Evolutionary conservation across 2,113 vertebrate species (phyloP).

Genomic region (Malurus cyaneus): DNA sequence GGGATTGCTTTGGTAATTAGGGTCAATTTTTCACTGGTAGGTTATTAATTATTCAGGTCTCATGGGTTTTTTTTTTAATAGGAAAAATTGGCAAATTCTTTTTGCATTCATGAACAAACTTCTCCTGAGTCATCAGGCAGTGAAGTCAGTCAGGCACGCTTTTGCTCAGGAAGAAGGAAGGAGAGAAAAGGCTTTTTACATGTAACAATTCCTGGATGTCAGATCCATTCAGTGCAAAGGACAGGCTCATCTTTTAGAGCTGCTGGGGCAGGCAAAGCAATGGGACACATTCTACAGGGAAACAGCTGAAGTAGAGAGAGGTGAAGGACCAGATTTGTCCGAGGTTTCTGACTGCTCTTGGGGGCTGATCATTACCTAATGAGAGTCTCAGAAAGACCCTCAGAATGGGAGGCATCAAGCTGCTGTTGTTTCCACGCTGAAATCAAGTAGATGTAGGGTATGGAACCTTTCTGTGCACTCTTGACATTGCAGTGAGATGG

Average conservation of each 20-base stretch:
- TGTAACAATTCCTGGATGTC: not conserved
- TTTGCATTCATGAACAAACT: not conserved
- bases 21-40: slow-evolving; percentile 34
- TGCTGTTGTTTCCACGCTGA: not conserved
- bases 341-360: not conserved
- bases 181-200: not conserved
- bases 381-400: not conserved
- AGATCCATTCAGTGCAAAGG: not conserved
- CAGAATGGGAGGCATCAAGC: not conserved
- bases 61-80: not conserved
- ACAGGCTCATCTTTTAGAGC: not conserved
- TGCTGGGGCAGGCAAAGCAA: not conserved
- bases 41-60: slow-evolving; percentile 65
- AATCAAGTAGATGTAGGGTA: not conserved
- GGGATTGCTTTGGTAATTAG: slow-evolving; percentile 51
- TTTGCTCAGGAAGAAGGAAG: not conserved
- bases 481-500: not conserved
- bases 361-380: not conserved
- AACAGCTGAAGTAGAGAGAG: not conserved
- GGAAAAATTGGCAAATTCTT: not conserved
- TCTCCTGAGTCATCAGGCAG: not conserved
- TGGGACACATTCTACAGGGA: not conserved
- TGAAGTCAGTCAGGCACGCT: not conserved
- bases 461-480: not conserved
- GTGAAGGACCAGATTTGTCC: not conserved